Base-by-base conservation (phyloP, 2,113 vertebrate species). In the Oryzias celebensis region DNA sequence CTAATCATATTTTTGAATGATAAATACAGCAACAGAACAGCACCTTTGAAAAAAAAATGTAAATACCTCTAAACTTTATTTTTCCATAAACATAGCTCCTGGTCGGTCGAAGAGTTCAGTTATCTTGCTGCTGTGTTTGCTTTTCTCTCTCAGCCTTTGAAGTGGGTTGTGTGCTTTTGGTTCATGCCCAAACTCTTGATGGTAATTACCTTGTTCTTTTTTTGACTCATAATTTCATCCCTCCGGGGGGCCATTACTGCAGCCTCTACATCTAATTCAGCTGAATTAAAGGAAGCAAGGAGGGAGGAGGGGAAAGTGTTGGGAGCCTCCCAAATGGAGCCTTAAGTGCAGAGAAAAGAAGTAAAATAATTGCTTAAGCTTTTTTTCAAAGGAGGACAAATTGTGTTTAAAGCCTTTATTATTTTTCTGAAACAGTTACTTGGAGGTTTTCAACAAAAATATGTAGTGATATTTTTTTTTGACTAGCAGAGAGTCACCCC, bases 191-290 rank as follows among this genome's bases (percentile, higher is more conserved):
- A 75, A 79, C 67, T 76, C 80, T 71, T 81, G 76, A 82, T 77
- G 68, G 85, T 89, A 89, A 91, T 91, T 89, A 84, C 70, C 73
- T 84, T 71, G 76, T 62, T 68, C 78, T 81, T 76, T 83, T 69
- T 73, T 80, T 80, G 75, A 75, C 78, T 81, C 77, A 85, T 88
- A 89, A 87, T 84, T 85, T 61, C 66, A 61, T 80, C 75, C 81
- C 90, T 84, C 73, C 65, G 18, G 85, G 85, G 82, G 71, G 61
- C 67, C 75, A 80, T 88, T 89, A 88, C 73, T 63, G 71, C 74
- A 80, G 80, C 82, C 70, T 85, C 77, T 81, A 71, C 77, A 74
- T 87, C 82, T 86, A 81, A 87, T 80, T 85, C 71, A 65, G 65
- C 78, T 68, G 65, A 87, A 87, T 85, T 85, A 83, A 78, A 78